Conservation (phyloP, 1,140 invertebrate genomes). For the Caenorhabditis latens region DNA sequence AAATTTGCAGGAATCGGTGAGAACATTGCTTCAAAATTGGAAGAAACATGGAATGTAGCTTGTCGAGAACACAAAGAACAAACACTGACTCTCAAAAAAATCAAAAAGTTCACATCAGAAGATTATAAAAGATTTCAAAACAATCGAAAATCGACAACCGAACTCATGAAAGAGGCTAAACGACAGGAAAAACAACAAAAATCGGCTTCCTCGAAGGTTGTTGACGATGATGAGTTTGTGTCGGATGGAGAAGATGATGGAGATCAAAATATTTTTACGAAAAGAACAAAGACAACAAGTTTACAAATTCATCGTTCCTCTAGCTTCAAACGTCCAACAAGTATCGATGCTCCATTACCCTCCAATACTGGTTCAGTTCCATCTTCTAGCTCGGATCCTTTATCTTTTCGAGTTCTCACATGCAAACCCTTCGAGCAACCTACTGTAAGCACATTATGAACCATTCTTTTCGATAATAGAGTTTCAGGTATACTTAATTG, state of each 20-base stretch:
- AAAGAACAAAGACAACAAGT: not conserved
- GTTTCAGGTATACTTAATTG: conserved; percentile 54
- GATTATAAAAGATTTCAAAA: conserved; percentile 6
- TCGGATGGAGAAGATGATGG: not conserved
- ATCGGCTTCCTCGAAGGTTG: not conserved
- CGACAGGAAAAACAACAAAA: conserved; percentile 1
- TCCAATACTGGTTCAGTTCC: not conserved
- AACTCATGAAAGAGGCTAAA: conserved; percentile 14
- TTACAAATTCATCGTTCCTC: not conserved
- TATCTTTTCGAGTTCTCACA: conserved; percentile 28
- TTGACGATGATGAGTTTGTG: not conserved
- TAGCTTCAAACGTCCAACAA: not conserved
- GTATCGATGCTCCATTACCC: not conserved
- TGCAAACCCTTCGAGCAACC: conserved; percentile 50
- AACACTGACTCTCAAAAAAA: not conserved
- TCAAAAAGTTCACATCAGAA: conserved; percentile 18
- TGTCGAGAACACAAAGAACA: conserved; percentile 16
- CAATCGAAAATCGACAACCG: not conserved
- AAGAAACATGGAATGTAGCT: conserved; percentile 27
- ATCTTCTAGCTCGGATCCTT: not conserved
- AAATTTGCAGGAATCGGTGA: conserved; percentile 49
- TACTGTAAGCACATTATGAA: not conserved
- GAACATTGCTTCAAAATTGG: conserved; percentile 17
- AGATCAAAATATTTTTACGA: not conserved
- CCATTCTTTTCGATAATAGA: not conserved